These are phyloP conservation scores for Dromas ardeola DNA, from an alignment of 2,113 vertebrate genomes.

Conservation along the genomic window DNA sequence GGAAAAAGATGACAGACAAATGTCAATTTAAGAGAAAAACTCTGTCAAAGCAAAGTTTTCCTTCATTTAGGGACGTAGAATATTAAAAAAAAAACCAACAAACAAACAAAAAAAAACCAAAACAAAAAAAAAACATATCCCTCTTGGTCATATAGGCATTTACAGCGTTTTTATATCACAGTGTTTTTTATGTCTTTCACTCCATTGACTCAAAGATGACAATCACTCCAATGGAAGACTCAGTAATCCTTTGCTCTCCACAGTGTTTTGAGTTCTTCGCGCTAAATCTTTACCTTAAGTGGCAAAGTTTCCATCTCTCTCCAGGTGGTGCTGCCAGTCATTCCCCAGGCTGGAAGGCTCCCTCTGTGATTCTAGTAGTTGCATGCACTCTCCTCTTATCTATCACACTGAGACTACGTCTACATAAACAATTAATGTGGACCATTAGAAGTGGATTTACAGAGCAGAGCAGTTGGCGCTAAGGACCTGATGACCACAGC, in stretches of 20 bases:
- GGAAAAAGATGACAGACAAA: conserved; percentile 19
- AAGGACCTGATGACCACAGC: background rate
- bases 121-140: background rate
- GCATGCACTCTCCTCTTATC: background rate
- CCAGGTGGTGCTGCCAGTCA: conserved; percentile 25
- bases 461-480: background rate
- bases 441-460: background rate
- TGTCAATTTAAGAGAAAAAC: background rate
- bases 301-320: background rate
- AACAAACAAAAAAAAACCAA: no score
- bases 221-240: background rate
- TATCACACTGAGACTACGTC: background rate
- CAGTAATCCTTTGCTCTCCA: background rate
- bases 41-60: background rate
- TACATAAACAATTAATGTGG: background rate
- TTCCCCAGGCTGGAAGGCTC: background rate
- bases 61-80: background rate
- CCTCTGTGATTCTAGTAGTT: background rate
- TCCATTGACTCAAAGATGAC: background rate
- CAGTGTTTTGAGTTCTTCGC: background rate
- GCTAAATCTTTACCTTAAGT: conserved; percentile 7
- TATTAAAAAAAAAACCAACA: background rate
- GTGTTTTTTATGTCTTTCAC: background rate
- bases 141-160: background rate
- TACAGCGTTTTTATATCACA: background rate